These are phyloP conservation scores for Cephalopterus ornatus DNA, from an alignment of 2,113 vertebrate species.

Conservation along the genomic window DNA sequence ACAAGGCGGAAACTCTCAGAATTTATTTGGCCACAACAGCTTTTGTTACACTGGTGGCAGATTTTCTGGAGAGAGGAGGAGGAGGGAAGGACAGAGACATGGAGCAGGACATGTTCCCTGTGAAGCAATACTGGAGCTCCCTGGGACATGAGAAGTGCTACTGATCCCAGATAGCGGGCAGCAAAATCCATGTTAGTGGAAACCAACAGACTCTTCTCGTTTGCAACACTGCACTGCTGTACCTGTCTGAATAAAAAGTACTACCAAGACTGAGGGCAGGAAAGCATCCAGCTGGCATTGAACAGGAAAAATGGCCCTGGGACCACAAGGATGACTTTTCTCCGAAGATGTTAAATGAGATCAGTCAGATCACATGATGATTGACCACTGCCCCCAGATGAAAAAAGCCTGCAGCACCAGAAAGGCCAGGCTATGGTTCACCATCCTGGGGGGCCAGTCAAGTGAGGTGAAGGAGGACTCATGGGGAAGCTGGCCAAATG, in stretches of 20 bases:
- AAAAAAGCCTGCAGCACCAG: background rate
- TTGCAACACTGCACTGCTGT: fast-evolving
- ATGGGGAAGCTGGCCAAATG: background rate
- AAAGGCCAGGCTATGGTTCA: background rate
- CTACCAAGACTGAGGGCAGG: background rate
- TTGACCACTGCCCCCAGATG: fast-evolving
- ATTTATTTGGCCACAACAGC: background rate
- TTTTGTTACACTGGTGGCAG: background rate
- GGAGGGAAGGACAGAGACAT: background rate
- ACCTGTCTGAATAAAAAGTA: background rate
- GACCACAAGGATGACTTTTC: background rate
- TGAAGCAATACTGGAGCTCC: background rate
- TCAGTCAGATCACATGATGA: background rate
- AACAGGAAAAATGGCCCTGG: background rate
- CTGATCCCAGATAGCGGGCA: background rate
- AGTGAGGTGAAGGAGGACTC: background rate
- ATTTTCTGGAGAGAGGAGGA: background rate
- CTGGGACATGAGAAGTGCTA: fast-evolving
- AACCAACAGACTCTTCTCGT: background rate
- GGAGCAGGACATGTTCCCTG: background rate
- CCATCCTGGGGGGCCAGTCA: background rate
- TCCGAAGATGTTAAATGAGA: background rate
- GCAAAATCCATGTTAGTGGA: background rate
- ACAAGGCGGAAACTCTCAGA: background rate
- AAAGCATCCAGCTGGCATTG: background rate